These are phyloP conservation scores for Myrmecobius fasciatus DNA, from an alignment of 2,113 vertebrate species.

Conservation along the genomic window DNA sequence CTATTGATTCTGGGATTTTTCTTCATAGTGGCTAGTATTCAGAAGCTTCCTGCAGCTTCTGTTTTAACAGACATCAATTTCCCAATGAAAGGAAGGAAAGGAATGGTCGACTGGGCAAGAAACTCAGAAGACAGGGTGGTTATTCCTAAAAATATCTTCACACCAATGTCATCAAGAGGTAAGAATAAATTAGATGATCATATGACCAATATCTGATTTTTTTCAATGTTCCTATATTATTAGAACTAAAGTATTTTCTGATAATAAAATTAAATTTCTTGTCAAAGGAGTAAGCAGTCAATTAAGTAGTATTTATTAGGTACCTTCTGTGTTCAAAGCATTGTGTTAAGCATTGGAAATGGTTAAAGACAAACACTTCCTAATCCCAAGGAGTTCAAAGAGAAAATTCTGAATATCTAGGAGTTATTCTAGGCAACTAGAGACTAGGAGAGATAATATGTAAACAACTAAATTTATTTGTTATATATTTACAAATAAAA, in stretches of 20 bases:
- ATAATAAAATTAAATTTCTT: neutral
- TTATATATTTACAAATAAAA: neutral
- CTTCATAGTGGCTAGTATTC: slow-evolving; percentile 96
- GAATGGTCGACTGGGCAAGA: slow-evolving; percentile 99
- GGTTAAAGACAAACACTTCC: neutral
- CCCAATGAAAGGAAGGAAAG: slow-evolving; percentile 99
- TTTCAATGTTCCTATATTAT: neutral
- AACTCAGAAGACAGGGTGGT: slow-evolving; percentile 99
- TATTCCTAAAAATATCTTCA: slow-evolving; percentile 97
- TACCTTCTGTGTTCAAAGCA: neutral
- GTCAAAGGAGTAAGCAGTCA: neutral
- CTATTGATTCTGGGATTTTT: slow-evolving; percentile 61
- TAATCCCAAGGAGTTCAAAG: neutral
- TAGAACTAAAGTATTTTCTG: neutral
- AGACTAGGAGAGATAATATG: neutral
- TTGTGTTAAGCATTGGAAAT: neutral
- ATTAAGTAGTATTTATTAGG: neutral
- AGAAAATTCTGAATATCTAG: too few relatives aligned
- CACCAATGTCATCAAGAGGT: slow-evolving; percentile 94
- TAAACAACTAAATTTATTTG: neutral
- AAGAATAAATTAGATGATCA: slow-evolving; percentile 61
- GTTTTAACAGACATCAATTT: slow-evolving; percentile 99
- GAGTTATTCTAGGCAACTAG: too few relatives aligned
- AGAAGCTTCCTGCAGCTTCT: slow-evolving; percentile 97
- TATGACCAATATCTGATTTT: neutral